A percentile compares a stretch with the other conserved stretches of the same genome.
Evolutionary conservation across 2,888 invertebrate genomes (phyloP).

Genomic region (Metalampra italica): DNA sequence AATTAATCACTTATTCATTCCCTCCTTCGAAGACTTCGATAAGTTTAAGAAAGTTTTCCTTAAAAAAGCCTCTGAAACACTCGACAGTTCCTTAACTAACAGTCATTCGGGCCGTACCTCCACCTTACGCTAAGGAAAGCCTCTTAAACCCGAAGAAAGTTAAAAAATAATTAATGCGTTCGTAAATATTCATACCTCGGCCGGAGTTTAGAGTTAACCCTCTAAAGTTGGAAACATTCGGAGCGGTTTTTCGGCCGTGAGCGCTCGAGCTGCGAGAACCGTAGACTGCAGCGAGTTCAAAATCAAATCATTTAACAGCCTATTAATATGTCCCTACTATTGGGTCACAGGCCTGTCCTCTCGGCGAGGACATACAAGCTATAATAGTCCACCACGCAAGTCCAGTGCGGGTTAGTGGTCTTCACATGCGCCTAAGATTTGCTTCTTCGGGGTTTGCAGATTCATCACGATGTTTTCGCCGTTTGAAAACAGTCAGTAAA

Average conservation of each 20-base stretch:
- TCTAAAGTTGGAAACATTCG: slow-evolving; percentile 33
- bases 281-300: too few species aligned
- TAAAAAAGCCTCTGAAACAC: slow-evolving; percentile 7
- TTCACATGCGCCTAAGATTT: too few species aligned
- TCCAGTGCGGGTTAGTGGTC: too few species aligned
- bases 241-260: background rate
- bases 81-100: slow-evolving; percentile 13
- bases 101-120: slow-evolving; percentile 49
- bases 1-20: background rate
- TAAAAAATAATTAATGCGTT: slow-evolving; percentile 80
- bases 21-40: slow-evolving; percentile 5
- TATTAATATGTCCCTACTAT: too few species aligned
- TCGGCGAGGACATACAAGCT: too few species aligned
- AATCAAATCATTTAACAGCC: too few species aligned
- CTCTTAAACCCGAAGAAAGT: slow-evolving; percentile 72
- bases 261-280: background rate
- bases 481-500: too few species aligned
- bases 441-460: too few species aligned
- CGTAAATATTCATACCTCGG: slow-evolving; percentile 79
- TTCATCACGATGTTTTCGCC: too few species aligned
- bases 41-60: slow-evolving; percentile 5
- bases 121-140: slow-evolving; percentile 61
- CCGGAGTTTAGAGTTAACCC: slow-evolving; percentile 72
- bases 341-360: too few species aligned
- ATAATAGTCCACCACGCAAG: too few species aligned